Base-by-base conservation (phyloP, 1,140 invertebrate species). In the Bicyclus anynana region DNA sequence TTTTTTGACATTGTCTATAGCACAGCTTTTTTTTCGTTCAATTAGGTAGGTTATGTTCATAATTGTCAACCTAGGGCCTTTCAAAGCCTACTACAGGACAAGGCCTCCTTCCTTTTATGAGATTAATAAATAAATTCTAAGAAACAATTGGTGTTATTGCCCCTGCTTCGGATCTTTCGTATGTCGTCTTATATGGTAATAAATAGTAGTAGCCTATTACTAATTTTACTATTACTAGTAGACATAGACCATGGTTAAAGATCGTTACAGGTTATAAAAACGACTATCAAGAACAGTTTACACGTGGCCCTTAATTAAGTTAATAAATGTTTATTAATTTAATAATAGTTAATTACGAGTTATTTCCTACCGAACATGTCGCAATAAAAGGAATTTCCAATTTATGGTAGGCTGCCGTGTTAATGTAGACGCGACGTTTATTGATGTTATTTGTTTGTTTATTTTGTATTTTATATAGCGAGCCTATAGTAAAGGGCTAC, bases 331-430 rank as follows among this genome's bases (percentile, higher is more conserved):
- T 72, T 66, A 72, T 59, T 70, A 72, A 71, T 67, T 75, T 80
- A 73, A 79, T 78, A 74, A 71, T 65, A 52, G 64, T 54, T 77
- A 80, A 81, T 81, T 73, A 78, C 65, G 70, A 76, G 65, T 72
- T 73, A 77, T 76, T 77, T 73, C 72, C 64, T 74, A 70, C 67
- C 59, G 60, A 68, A 75, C 69, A 65, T 66, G 62, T 65, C n/a
- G 72, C 69, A 73, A 75, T 82, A 78, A 80, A 79, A 77, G 65
- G 66, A 75, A 72, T 62, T 62, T 69, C 59, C 69, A 62, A 80
- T 77, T 77, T 81, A 81, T 81, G 67, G 71, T 67, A 66, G 62
- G 62, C 67, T 67, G 65, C 67, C 56, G 60, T 74, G 77, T 74
- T 70, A 73, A 74, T 66, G 70, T 65, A 59, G 64, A 67, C 68